Percentiles rank a stretch among this genome's conserved stretches.
phyloP scores from a whole-genome alignment of 2,797 vertebrate species.

The Sebastes melanostomus region DNA sequence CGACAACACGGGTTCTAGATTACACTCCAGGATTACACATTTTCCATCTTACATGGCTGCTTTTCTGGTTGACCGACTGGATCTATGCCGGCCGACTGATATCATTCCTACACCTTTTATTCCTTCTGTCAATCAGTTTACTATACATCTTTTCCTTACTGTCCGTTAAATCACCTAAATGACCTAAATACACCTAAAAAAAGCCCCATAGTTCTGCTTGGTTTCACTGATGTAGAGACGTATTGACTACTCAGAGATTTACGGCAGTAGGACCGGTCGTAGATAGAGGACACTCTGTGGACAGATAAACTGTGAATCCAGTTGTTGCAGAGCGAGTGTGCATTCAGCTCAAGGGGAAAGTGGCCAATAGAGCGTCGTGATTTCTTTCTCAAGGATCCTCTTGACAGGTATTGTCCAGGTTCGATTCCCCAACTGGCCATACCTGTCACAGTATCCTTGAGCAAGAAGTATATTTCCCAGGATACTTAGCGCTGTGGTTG shows the following conservation, averaged over 20 bases:
- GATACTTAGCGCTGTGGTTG: background rate
- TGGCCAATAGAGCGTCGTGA: background rate
- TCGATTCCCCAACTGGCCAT: conserved; percentile 12
- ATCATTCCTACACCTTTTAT: conserved; percentile 8
- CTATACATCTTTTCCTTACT: background rate
- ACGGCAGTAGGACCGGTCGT: background rate
- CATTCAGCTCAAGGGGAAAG: conserved; percentile 21
- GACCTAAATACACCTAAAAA: background rate
- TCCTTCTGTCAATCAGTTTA: background rate
- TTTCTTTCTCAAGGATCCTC: conserved; percentile 48
- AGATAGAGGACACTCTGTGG: background rate
- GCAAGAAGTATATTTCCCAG: conserved; percentile 34
- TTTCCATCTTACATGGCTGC: conserved; percentile 37
- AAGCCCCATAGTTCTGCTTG: background rate
- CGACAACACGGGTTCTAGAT: conserved; percentile 46
- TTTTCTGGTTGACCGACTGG: conserved; percentile 23
- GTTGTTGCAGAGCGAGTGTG: background rate
- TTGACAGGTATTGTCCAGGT: conserved; percentile 40
- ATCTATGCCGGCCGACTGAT: conserved; percentile 15
- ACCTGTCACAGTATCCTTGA: conserved; percentile 54
- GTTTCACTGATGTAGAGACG: background rate
- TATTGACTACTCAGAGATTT: conserved; percentile 5
- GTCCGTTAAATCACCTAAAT: background rate
- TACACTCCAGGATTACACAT: conserved; percentile 54
- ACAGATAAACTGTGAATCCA: conserved; percentile 1